Percentiles rank a stretch among this genome's conserved stretches.
Conservation (phyloP, 1,140 invertebrate species). For the Cydia amplana region DNA sequence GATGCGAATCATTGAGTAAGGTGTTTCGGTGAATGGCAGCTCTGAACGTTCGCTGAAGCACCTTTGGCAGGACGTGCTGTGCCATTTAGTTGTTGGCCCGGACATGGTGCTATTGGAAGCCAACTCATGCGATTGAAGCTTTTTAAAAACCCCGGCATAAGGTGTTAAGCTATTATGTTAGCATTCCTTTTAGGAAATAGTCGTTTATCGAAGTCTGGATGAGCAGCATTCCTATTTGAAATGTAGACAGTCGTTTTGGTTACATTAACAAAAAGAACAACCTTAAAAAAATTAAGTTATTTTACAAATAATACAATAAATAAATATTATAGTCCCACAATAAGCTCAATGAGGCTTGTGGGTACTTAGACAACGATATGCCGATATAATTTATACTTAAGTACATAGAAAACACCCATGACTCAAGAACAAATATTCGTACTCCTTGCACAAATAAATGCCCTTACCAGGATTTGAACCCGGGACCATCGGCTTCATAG, state of each 20-base stretch:
- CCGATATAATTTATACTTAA: no score
- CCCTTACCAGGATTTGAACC: no score
- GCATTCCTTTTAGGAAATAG: not conserved
- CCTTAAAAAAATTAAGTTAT: no score
- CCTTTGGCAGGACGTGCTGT: constrained; percentile 24
- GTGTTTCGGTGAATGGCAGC: constrained; percentile 13
- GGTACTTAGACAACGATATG: no score
- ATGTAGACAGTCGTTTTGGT: not conserved
- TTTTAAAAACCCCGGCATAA: not conserved
- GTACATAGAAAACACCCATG: no score
- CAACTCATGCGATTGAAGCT: not conserved
- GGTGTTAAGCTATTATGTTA: not conserved
- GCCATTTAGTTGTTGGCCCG: not conserved
- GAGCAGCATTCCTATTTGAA: not conserved
- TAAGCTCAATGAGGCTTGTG: no score
- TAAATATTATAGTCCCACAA: no score
- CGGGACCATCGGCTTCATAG: no score
- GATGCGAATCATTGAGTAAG: not conserved
- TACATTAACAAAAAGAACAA: no score
- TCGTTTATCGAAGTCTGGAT: not conserved
- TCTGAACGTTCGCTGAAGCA: constrained; percentile 14
- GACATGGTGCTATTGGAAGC: not conserved
- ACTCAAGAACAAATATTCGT: no score
- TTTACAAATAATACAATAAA: no score
- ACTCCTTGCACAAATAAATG: no score